Percentiles rank a stretch among this genome's conserved stretches.
These are phyloP conservation scores for Formica selysi DNA, from an alignment of 1,140 invertebrate species.

Conservation along the genomic window DNA sequence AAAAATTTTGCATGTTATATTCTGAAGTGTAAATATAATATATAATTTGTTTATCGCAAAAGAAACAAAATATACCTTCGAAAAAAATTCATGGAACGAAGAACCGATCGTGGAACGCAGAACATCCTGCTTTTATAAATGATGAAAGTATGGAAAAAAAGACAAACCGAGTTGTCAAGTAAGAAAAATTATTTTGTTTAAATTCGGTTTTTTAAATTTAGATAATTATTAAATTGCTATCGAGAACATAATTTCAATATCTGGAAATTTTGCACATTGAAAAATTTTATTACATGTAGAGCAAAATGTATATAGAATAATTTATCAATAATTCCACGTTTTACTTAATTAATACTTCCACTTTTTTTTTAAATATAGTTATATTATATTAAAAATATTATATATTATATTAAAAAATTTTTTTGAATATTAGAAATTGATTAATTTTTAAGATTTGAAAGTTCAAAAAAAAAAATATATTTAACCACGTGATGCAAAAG, in stretches of 20 bases:
- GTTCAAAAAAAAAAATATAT: background rate
- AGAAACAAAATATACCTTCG: background rate
- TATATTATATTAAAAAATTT: background rate
- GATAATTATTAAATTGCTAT: too few relatives aligned
- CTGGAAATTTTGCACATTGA: background rate
- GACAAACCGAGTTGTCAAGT: background rate
- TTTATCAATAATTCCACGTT: background rate
- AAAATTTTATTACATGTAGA: background rate
- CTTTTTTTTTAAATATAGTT: background rate
- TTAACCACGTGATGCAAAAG: background rate
- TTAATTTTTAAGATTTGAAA: constrained; percentile 1
- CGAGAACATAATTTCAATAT: too few relatives aligned
- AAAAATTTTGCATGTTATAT: background rate
- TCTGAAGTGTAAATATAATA: background rate
- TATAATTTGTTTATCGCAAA: background rate
- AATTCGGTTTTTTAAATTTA: too few relatives aligned
- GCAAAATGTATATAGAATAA: background rate
- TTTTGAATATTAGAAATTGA: background rate
- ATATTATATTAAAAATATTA: background rate
- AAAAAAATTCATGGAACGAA: background rate
- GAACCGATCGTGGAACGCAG: background rate
- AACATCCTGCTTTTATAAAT: background rate
- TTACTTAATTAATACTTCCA: too few relatives aligned
- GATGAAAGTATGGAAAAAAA: background rate
- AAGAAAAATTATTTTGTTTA: constrained; percentile 1